Base-by-base conservation (phyloP, 2,797 vertebrate species). In the Rhinogobio ventralis region DNA sequence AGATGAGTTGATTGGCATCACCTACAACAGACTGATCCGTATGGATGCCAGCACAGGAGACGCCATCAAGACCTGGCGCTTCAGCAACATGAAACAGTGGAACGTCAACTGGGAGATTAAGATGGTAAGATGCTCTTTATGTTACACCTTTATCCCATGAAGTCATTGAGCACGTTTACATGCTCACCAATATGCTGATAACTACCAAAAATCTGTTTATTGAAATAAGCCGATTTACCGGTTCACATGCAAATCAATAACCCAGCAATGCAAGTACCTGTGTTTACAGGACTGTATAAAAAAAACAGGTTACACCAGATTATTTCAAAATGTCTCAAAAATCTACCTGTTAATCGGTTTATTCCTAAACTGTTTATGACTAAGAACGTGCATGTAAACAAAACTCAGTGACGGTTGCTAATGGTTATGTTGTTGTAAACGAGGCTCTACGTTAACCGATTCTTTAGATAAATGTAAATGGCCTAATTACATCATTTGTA, bases 81-180 rank as follows among this genome's bases (percentile, higher is more conserved):
- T 99, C 93, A 98, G 97, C 94, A 99, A 99, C 95, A 99, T 99
- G 98, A 99, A 99, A 67, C 98, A 99, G 93, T 99, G 98, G 98
- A 99, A 99, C 0, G 98, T 99, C 68, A 99, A 99, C 95, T 99
- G 98, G 98, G 98, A 99, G 93, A 99, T 99, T 25, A 99, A 99
- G 94, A 98, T 98, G 98, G 98, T 99, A 90, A 90, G 90, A 4
- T n/a, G 23, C 15, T 81, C 57, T 60, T 14, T 5, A 25, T 60
- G 57, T 2, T 5, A 25, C 11, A 13, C n/a, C n/a, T 60, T 25
- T 9, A 53, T 53, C 17, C 55, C 55, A n/a, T 5, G 4, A n/a
- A n/a, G 23, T 6, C n/a, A 60, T 14, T 25, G 2, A 55, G 53
- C 53, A 53, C 2, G 19, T 53, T 53, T 53, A 53, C 51, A 23